Percentiles rank a stretch among this genome's conserved stretches.
These are phyloP conservation scores for Alethe castanea DNA, from an alignment of 2,113 vertebrate genomes.

Conservation along the genomic window DNA sequence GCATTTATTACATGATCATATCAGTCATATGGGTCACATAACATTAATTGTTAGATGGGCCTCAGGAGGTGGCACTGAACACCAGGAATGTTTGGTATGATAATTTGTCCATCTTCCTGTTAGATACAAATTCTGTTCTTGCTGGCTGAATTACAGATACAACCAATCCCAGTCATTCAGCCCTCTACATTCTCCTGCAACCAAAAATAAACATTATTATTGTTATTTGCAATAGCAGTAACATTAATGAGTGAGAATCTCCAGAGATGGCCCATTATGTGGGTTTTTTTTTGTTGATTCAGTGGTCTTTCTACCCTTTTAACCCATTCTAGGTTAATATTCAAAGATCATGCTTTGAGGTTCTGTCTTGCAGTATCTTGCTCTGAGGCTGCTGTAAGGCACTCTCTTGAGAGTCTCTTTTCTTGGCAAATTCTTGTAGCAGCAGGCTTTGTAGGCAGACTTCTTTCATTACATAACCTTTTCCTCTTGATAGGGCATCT, in stretches of 20 bases:
- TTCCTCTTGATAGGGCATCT: constrained; percentile 64
- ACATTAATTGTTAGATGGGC: background rate
- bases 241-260: background rate
- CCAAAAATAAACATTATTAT: background rate
- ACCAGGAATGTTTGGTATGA: background rate
- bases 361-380: background rate
- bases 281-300: background rate
- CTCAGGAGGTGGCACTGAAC: background rate
- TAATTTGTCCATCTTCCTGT: background rate
- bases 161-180: background rate
- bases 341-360: background rate
- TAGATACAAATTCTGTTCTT: background rate
- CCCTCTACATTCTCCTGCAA: background rate
- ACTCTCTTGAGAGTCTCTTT: background rate
- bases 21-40: background rate
- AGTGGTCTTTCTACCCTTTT: background rate
- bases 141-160: background rate
- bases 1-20: background rate
- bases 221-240: background rate
- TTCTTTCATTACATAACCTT: constrained; percentile 63
- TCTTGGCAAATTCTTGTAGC: constrained; percentile 61
- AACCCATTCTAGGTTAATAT: background rate
- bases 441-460: constrained; percentile 67
- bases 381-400: constrained; percentile 33
- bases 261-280: background rate